phyloP scores from a whole-genome alignment of 2,888 invertebrate species.

The Mythimna impura region DNA sequence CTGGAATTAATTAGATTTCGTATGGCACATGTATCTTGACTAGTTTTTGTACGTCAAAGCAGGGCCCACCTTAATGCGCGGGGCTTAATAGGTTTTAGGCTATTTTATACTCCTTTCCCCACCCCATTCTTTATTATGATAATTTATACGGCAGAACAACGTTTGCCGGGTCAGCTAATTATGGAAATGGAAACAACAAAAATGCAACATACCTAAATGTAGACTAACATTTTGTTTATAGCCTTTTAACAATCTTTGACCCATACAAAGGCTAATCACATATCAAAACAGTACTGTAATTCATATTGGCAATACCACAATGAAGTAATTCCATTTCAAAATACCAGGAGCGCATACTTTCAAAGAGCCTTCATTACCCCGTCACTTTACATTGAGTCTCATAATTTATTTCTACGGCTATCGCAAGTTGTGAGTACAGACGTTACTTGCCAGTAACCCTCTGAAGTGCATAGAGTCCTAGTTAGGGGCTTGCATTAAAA shows the following conservation, averaged over 20 bases:
- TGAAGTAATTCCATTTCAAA: conserved; percentile 10
- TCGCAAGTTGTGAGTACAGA: conserved; percentile 73
- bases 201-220: no score
- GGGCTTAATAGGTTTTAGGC: no score
- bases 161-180: no score
- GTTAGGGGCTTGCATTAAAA: conserved; percentile 77
- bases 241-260: background rate
- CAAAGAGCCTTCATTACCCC: conserved; percentile 21
- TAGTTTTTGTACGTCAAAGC: no score
- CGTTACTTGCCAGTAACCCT: conserved; percentile 71
- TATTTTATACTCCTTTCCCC: no score
- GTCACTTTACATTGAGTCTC: conserved; percentile 17
- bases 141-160: no score
- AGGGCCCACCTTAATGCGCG: no score
- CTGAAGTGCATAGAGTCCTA: conserved; percentile 49
- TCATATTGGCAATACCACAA: background rate
- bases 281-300: background rate
- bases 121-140: no score
- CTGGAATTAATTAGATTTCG: no score
- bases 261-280: background rate
- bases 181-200: no score
- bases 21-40: no score
- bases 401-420: conserved; percentile 51
- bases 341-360: conserved; percentile 38
- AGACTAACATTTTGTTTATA: no score